Evolutionary conservation across 2,113 vertebrate species (phyloP), one percentile per base, ranked within the genome.

Genomic region (Rhizomys pruinosus): DNA sequence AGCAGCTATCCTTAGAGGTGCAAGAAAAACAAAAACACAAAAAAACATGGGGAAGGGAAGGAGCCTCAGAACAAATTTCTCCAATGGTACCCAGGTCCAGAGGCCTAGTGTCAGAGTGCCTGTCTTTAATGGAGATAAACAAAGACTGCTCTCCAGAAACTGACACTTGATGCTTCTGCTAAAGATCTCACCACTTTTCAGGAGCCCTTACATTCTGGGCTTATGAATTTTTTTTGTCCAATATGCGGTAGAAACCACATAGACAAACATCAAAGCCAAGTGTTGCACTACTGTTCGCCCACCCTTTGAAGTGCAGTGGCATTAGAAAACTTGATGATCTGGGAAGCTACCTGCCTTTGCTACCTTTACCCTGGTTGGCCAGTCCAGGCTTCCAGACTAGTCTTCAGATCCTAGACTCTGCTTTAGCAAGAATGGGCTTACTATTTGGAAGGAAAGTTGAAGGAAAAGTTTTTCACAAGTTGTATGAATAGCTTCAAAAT

Each of bases 401-500:
- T 16, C 72, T 93, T 84, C 64, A 88, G 63, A 88, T 85, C 32
- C 74, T 91, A 27, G 57, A n/a, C 52, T 81, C 59, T 59, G 68
- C 16, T 89, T 89, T 92, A 82, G 64, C n/a, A 91, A 17, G 64
- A 27, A 16, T 68, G 64, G 32, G 4, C 37, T 92, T 52, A 25
- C 20, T 85, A 59, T 93, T 95, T 96, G 76, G 4, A 95, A 93
- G 25, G 81, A n/a, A 44, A 90, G 3, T 84, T 11, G 55, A n/a
- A 87, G 20, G n/a, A n/a, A n/a, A 93, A 95, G 89, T 72, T n/a
- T n/a, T 72, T 95, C 85, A 81, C 84, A 79, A 89, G 11, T 37
- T 42, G 19, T 76, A 57, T 39, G 69, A 39, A 66, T 55, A 77
- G 25, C 82, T 52, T 96, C 73, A 91, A 84, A 90, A 76, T 77